phyloP scores from a whole-genome alignment of 64 coral and sea anemone genomes.

The Montipora capricornis region DNA sequence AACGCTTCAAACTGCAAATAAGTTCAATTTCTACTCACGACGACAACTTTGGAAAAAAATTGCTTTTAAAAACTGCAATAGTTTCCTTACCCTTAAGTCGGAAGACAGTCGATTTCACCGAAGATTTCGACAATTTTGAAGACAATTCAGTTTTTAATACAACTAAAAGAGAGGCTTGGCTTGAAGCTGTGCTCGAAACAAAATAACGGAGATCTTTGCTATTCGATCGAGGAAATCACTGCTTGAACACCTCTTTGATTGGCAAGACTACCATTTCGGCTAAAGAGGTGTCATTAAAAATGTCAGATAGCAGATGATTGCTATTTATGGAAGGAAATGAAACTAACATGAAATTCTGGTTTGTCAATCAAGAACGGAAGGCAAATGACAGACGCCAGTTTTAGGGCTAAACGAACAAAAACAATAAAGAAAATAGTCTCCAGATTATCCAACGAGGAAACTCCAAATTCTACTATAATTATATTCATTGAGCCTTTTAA shows the following conservation, averaged over 20 bases:
- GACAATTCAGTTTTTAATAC: too few species aligned
- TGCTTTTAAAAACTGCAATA: too few species aligned
- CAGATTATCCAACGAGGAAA: background rate
- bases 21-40: too few species aligned
- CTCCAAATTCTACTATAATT: background rate
- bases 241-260: background rate
- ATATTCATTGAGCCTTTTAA: background rate
- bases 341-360: background rate
- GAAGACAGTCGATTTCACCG: background rate
- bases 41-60: too few species aligned
- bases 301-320: background rate
- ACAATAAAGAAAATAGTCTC: too few species aligned
- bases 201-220: background rate
- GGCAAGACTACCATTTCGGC: background rate
- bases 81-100: background rate
- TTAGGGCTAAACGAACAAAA: too few species aligned
- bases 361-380: too few species aligned
- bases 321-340: conserved; percentile 14
- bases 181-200: background rate
- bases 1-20: too few species aligned
- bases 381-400: too few species aligned
- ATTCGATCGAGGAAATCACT: background rate
- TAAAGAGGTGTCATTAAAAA: background rate
- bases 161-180: background rate
- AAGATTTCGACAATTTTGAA: background rate